phyloP scores from a whole-genome alignment of 2,797 vertebrate genomes.

The Pempheris klunzingeri region DNA sequence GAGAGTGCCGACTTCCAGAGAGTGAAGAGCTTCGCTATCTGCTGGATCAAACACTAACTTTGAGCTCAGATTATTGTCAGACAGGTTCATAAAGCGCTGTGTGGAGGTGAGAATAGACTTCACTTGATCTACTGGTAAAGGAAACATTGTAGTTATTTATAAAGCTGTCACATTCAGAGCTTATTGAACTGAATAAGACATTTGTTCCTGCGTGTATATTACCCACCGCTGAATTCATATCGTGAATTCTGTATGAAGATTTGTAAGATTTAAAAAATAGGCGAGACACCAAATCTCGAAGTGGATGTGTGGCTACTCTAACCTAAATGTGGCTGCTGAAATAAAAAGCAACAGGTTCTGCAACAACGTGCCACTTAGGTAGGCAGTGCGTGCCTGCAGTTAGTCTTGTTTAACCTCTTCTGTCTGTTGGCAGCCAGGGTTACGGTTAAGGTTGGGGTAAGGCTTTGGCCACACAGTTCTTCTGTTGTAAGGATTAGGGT shows the following conservation, averaged over 20 bases:
- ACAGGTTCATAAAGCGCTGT: background rate
- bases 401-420: no score
- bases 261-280: background rate
- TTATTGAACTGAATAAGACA: slow-evolving; percentile 2
- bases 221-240: background rate
- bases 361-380: no score
- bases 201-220: background rate
- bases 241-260: background rate
- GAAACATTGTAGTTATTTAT: slow-evolving; percentile 22
- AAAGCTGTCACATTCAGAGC: slow-evolving; percentile 1
- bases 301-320: no score
- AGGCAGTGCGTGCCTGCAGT: no score
- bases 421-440: no score
- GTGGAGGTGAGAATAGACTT: background rate
- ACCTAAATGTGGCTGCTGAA: no score
- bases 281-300: no score
- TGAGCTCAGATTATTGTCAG: background rate
- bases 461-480: no score
- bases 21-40: background rate
- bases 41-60: slow-evolving; percentile 13
- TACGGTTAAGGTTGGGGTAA: no score
- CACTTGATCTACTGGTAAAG: slow-evolving; percentile 9
- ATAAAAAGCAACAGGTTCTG: no score
- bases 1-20: background rate
- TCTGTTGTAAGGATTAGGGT: no score